Conservation (phyloP, 35 echinoderm and acorn worm genomes). For the Nesometra sesokonis region DNA sequence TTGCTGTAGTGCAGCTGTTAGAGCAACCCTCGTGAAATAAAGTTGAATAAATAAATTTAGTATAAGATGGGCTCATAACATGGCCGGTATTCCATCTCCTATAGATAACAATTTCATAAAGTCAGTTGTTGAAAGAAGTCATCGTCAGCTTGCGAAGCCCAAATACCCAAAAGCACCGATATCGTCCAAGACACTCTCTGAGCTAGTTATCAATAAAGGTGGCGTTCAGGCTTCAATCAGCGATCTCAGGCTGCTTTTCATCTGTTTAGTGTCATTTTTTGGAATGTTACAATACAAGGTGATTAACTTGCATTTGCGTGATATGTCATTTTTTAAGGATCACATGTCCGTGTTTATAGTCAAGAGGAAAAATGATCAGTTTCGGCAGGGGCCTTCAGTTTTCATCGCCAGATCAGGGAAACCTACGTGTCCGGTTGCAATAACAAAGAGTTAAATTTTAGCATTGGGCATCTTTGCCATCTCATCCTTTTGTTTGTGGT, state of each 20-base stretch:
- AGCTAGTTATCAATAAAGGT: neutral
- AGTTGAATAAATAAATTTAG: too few species aligned
- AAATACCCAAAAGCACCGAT: neutral
- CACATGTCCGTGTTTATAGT: neutral
- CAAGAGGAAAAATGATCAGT: constrained; percentile 16
- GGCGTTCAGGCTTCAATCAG: neutral
- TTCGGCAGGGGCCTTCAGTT: neutral
- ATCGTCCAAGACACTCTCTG: neutral
- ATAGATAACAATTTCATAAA: neutral
- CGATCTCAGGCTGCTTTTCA: neutral
- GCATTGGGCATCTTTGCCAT: too few species aligned
- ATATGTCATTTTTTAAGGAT: neutral
- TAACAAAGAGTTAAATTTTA: neutral
- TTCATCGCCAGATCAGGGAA: constrained; percentile 10
- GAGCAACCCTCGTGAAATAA: too few species aligned
- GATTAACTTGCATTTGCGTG: neutral
- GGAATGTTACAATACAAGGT: neutral
- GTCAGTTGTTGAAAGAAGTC: neutral
- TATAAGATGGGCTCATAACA: constrained; percentile 7
- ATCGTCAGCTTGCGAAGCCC: neutral
- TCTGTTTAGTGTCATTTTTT: constrained; percentile 1
- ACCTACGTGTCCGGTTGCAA: neutral
- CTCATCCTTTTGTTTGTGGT: too few species aligned
- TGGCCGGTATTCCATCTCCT: neutral
- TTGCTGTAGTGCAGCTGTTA: too few species aligned